Conservation (phyloP, 2,113 vertebrate species). For the Neolamprologus longior region DNA sequence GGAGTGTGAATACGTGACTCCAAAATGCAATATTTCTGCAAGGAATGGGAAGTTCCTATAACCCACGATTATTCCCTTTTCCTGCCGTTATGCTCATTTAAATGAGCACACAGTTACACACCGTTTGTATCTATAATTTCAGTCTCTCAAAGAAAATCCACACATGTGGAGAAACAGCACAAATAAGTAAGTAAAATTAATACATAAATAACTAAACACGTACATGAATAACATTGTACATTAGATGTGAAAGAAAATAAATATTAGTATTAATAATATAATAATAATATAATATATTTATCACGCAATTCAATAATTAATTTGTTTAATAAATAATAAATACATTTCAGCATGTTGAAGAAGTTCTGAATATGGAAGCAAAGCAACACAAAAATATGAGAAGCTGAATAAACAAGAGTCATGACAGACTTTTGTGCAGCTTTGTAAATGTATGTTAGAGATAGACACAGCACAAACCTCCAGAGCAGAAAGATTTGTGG, state of each 20-base stretch:
- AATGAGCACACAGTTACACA: not conserved
- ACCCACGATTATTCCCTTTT: not conserved
- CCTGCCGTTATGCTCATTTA: not conserved
- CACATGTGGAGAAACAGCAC: not conserved
- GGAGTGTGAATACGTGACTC: not conserved
- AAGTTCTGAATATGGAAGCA: not conserved
- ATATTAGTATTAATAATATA: not conserved
- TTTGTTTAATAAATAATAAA: not conserved
- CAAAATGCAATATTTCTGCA: not conserved
- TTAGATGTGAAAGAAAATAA: not conserved
- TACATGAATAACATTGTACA: not conserved
- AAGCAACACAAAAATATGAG: not conserved
- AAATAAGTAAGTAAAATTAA: not conserved
- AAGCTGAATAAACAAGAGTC: not conserved
- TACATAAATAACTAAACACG: not conserved
- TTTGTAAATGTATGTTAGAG: not conserved
- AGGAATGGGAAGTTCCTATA: not conserved
- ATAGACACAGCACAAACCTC: not conserved
- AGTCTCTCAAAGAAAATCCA: not conserved
- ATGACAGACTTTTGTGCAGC: not conserved
- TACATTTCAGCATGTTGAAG: rapidly evolving
- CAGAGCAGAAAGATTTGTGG: not conserved
- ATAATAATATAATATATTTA: not conserved
- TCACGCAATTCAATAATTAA: not conserved
- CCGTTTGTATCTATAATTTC: not conserved